Evolutionary conservation across 1,140 invertebrate species (phyloP).

Genomic region (Steinernema feltiae): DNA sequence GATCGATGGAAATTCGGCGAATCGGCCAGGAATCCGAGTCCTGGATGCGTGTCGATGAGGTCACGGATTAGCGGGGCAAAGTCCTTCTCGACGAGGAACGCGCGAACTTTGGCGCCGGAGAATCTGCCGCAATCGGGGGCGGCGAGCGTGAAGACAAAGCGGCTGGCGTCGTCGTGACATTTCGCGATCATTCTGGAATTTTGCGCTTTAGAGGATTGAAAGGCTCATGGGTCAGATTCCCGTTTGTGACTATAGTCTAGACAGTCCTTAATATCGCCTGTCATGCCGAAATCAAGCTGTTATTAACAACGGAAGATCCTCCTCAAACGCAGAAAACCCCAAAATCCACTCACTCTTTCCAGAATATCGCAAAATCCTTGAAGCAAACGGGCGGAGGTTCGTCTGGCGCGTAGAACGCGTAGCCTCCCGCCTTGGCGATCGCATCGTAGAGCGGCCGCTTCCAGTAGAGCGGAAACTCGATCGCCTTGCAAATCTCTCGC

Average conservation of each 20-base stretch:
- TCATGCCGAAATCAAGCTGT: too few species aligned
- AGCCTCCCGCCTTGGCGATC: background rate
- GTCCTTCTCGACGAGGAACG: conserved; percentile 67
- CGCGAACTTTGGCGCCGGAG: conserved; percentile 54
- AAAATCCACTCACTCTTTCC: conserved; percentile 59
- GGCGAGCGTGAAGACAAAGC: conserved; percentile 76
- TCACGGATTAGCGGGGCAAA: conserved; percentile 82
- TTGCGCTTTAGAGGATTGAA: too few species aligned
- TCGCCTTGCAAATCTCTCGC: background rate
- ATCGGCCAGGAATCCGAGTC: conserved; percentile 90
- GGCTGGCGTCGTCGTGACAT: conserved; percentile 75
- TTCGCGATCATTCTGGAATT: conserved; percentile 43
- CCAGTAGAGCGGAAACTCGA: background rate
- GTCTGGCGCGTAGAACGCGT: background rate
- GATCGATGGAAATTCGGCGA: conserved; percentile 84
- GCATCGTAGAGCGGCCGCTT: conserved; percentile 1
- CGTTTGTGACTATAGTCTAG: too few species aligned
- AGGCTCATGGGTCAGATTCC: too few species aligned
- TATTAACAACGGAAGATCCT: background rate
- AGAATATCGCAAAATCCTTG: conserved; percentile 49
- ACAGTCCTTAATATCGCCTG: too few species aligned
- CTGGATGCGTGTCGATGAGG: conserved; percentile 97
- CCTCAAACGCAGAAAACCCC: conserved; percentile 22
- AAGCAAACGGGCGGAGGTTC: conserved; percentile 28
- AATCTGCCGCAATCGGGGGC: conserved; percentile 35